Conservation (phyloP, 1,140 invertebrate species). For the Tigriopus japonicus region DNA sequence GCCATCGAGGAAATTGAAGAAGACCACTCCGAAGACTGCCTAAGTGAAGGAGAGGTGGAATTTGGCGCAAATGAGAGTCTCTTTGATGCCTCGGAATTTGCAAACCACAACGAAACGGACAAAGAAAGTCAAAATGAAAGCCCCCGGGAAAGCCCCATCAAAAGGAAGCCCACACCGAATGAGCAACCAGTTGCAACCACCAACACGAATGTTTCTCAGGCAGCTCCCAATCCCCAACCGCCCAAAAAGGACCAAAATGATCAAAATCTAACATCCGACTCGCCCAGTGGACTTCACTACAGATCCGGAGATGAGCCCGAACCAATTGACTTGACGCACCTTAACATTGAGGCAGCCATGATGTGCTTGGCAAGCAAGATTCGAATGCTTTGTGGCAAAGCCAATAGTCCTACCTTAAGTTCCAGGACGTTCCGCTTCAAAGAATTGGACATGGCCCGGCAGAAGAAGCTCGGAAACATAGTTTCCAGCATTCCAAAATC, state of each 20-base stretch:
- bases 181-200: too few species aligned
- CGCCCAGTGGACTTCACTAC: slow-evolving; percentile 44
- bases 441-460: slow-evolving; percentile 28
- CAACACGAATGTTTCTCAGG: too few species aligned
- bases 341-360: slow-evolving; percentile 72
- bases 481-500: slow-evolving; percentile 5
- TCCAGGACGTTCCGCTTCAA: slow-evolving; percentile 22
- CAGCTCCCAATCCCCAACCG: not conserved
- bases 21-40: too few species aligned
- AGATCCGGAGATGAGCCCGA: slow-evolving; percentile 63
- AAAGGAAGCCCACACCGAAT: too few species aligned
- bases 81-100: too few species aligned
- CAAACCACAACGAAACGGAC: too few species aligned
- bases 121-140: too few species aligned
- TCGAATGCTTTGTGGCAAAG: slow-evolving; percentile 18
- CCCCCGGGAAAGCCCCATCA: too few species aligned
- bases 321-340: slow-evolving; percentile 64
- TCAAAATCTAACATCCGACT: slow-evolving; percentile 13
- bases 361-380: slow-evolving; percentile 60
- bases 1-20: too few species aligned
- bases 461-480: not conserved
- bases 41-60: too few species aligned
- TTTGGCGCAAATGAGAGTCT: too few species aligned
- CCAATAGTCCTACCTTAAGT: slow-evolving; percentile 12
- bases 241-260: not conserved